These are phyloP conservation scores for Petrolisthes manimaculis DNA, from an alignment of 2,888 invertebrate genomes.

Conservation along the genomic window DNA sequence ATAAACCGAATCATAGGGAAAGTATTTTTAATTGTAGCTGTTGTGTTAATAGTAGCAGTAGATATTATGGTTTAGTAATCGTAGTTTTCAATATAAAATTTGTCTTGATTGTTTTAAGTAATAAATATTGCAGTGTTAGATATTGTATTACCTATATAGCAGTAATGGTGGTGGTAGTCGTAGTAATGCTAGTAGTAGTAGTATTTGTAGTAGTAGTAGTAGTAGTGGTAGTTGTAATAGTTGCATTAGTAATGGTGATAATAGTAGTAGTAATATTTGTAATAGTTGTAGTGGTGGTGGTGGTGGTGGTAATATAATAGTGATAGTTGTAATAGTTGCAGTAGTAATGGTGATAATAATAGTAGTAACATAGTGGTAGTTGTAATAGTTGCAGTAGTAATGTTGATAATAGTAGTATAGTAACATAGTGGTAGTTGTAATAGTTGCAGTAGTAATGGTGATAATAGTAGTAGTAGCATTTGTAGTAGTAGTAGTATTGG, in stretches of 20 bases:
- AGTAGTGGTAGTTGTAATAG: neutral
- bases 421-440: neutral
- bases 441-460: neutral
- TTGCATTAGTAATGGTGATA: neutral
- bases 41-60: too few relatives aligned
- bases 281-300: neutral
- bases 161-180: neutral
- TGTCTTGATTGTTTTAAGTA: too few relatives aligned
- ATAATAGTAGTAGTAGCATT: neutral
- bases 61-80: too few relatives aligned
- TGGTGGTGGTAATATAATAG: neutral
- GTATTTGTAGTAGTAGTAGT: neutral
- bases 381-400: neutral
- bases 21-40: too few relatives aligned
- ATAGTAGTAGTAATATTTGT: neutral
- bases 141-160: too few relatives aligned
- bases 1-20: too few relatives aligned
- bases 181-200: neutral
- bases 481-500: neutral
- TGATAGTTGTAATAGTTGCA: too few relatives aligned
- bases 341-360: too few relatives aligned
- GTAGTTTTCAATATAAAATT: too few relatives aligned
- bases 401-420: slow-evolving; percentile 2
- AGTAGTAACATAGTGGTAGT: neutral
- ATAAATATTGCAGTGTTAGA: neutral